Conservation (phyloP, 2,113 vertebrate species). For the Phoxinus phoxinus region DNA sequence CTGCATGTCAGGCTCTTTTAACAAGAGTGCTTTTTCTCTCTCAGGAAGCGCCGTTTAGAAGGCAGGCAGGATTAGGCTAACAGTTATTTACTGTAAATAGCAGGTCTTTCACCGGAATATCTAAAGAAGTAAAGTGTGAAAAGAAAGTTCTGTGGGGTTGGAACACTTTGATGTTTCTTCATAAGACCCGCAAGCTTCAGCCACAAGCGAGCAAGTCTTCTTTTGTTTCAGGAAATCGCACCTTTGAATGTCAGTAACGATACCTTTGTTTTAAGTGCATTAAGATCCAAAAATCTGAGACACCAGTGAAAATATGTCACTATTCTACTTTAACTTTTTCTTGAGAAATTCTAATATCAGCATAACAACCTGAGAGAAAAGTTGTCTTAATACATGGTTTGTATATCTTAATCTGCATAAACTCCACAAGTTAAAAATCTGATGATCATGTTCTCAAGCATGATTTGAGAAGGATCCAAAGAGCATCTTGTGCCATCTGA, state of each 20-base stretch:
- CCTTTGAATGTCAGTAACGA: neutral
- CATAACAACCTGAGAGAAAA: neutral
- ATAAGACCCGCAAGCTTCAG: neutral
- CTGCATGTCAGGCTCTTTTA: conserved; percentile 19
- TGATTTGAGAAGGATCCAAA: neutral
- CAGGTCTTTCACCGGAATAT: neutral
- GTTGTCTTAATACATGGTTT: neutral
- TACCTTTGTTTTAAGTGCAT: neutral
- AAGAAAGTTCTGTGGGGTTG: conserved; percentile 7
- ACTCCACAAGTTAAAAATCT: neutral
- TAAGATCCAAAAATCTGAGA: neutral
- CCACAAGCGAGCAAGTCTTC: conserved; percentile 5
- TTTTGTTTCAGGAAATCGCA: conserved; percentile 4
- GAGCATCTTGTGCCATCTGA: no score
- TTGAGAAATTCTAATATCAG: neutral
- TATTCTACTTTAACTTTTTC: neutral
- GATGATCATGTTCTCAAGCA: neutral
- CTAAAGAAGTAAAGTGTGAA: conserved; percentile 5
- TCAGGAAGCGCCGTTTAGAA: neutral
- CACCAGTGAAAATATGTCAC: neutral
- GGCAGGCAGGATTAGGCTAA: neutral
- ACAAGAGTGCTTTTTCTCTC: conserved; percentile 6
- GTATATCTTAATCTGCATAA: neutral
- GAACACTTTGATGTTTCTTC: conserved; percentile 12
- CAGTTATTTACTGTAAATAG: conserved; percentile 30